Evolutionary conservation across 2,113 vertebrate genomes (phyloP).

Genomic region (Scopus umbretta): DNA sequence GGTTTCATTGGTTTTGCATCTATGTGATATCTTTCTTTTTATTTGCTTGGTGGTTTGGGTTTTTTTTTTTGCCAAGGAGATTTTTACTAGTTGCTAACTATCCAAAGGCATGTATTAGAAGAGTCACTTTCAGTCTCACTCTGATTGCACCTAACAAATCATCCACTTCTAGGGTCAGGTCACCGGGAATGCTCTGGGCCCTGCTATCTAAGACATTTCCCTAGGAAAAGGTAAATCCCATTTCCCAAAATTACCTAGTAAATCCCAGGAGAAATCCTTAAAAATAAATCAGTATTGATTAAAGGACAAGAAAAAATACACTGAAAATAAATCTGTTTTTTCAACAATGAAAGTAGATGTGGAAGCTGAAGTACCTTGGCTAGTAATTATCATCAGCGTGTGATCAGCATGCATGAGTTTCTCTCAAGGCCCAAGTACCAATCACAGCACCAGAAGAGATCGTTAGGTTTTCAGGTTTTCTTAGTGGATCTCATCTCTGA

Average conservation of each 20-base stretch:
- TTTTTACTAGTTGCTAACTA: not conserved
- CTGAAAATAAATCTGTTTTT: not conserved
- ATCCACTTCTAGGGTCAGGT: not conserved
- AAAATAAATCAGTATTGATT: not conserved
- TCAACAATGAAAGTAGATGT: not conserved
- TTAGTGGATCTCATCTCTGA: not conserved
- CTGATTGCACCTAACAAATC: not conserved
- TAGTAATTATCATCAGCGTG: not conserved
- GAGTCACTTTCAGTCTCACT: not conserved
- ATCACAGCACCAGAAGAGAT: not conserved
- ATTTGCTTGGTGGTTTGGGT: not conserved
- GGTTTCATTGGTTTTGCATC: not conserved
- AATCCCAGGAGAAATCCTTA: not conserved
- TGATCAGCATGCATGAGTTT: not conserved
- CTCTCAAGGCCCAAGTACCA: not conserved
- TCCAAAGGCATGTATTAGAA: not conserved
- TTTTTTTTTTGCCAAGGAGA: not conserved
- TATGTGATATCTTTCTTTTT: not conserved
- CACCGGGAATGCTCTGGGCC: not conserved
- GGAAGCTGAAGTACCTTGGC: not conserved
- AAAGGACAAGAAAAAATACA: not conserved
- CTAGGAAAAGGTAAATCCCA: not conserved
- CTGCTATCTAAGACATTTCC: not conserved
- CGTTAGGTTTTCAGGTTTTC: not conserved
- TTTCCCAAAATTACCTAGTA: not conserved